These are phyloP conservation scores for Paramormyrops kingsleyae DNA, from an alignment of 2,113 vertebrate genomes.

Conservation along the genomic window DNA sequence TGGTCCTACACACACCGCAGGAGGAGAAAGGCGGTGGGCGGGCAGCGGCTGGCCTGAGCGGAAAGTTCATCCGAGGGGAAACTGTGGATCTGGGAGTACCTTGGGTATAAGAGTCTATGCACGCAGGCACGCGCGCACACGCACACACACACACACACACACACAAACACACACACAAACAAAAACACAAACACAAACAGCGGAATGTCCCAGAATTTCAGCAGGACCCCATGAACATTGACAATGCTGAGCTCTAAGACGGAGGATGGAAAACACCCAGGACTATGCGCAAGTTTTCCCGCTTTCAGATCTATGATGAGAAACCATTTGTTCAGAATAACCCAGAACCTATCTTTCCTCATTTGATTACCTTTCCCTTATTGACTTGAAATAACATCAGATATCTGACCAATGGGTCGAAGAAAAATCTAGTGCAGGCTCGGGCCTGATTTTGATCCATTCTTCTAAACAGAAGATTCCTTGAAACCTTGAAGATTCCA, in stretches of 20 bases:
- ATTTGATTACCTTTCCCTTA: neutral
- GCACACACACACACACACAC: neutral
- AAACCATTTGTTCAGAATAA: neutral
- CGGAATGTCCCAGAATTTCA: neutral
- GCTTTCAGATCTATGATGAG: neutral
- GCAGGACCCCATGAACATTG: neutral
- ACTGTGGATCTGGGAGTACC: neutral
- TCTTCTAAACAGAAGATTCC: too few species aligned
- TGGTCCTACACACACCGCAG: neutral
- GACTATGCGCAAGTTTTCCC: neutral
- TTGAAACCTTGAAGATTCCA: too few species aligned
- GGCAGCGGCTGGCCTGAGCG: neutral
- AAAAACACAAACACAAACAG: neutral
- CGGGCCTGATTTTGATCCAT: too few species aligned
- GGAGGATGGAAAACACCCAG: neutral
- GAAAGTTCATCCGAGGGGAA: neutral
- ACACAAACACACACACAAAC: neutral
- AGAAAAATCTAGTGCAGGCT: neutral
- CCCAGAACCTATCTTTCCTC: neutral
- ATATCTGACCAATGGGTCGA: neutral
- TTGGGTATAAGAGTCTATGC: slow-evolving; percentile 1
- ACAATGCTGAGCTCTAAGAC: neutral
- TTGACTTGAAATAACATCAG: neutral
- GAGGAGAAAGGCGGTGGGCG: neutral
- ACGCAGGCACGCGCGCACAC: neutral